Conservation (phyloP, 2,888 invertebrate species). For the Ommatoiulus sabulosus region DNA sequence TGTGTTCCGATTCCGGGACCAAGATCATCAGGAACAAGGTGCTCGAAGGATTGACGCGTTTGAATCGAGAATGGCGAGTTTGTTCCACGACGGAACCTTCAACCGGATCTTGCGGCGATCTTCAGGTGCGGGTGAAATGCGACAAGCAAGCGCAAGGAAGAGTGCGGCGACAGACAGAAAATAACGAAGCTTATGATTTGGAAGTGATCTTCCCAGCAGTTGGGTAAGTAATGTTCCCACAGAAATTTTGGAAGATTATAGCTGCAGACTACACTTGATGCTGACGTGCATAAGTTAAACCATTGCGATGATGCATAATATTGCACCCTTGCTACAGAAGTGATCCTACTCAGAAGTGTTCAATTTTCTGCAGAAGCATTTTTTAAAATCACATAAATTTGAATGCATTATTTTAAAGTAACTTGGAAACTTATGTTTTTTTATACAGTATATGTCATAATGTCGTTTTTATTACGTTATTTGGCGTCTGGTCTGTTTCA, state of each 20-base stretch:
- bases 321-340: not conserved
- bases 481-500: no score
- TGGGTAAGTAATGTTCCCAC: constrained; percentile 74
- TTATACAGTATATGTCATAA: no score
- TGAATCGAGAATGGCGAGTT: constrained; percentile 97
- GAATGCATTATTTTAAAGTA: no score
- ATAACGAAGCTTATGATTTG: constrained; percentile 81
- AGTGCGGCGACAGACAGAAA: constrained; percentile 75
- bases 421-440: no score
- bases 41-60: constrained; percentile 85
- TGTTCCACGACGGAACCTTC: constrained; percentile 84
- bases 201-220: constrained; percentile 85
- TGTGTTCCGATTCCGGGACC: constrained; percentile 95
- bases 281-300: not conserved
- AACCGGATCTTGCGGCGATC: constrained; percentile 87
- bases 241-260: not conserved
- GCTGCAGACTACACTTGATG: no score
- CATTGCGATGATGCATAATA: not conserved
- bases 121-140: constrained; percentile 73
- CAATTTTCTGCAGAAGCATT: no score
- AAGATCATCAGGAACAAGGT: constrained; percentile 91
- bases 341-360: no score
- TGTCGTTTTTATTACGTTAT: no score
- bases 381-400: no score
- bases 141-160: constrained; percentile 70